These are phyloP conservation scores for Drosophila prolongata DNA, from an alignment of 2,888 invertebrate species.

Conservation along the genomic window DNA sequence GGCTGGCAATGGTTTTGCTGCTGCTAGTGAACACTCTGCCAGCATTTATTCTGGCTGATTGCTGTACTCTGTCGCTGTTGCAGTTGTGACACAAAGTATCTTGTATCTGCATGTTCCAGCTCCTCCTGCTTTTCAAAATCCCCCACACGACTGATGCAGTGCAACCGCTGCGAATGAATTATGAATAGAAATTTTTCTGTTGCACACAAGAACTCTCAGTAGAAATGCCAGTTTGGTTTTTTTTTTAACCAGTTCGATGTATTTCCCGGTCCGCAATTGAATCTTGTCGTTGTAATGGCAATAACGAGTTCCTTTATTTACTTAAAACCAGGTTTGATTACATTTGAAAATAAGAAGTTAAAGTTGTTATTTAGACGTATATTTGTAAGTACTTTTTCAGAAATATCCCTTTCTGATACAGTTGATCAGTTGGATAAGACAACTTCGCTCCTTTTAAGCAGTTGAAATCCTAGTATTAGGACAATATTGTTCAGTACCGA, in stretches of 20 bases:
- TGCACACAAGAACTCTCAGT: slow-evolving; percentile 61
- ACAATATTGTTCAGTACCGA: no score
- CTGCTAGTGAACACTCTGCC: slow-evolving; percentile 49
- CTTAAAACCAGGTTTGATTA: no score
- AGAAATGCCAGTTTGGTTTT: slow-evolving; percentile 13
- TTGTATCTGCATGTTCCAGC: slow-evolving; percentile 67
- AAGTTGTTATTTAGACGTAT: no score
- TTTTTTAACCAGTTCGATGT: neutral
- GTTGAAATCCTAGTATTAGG: no score
- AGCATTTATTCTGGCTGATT: slow-evolving; percentile 68
- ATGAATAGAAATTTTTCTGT: slow-evolving; percentile 63
- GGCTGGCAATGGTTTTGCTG: slow-evolving; percentile 25
- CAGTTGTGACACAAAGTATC: slow-evolving; percentile 74
- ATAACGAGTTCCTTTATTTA: no score
- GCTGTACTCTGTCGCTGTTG: slow-evolving; percentile 67
- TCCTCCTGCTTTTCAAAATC: slow-evolving; percentile 4
- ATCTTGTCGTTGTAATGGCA: no score
- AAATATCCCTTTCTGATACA: no score
- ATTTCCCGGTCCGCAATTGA: neutral
- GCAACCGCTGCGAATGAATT: slow-evolving; percentile 51
- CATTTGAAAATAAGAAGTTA: no score
- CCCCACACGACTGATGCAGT: neutral
- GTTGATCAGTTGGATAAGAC: no score
- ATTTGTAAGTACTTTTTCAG: no score
- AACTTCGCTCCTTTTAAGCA: no score